Base-by-base conservation (phyloP, 2,113 vertebrate genomes). In the Pontoporia blainvillei region DNA sequence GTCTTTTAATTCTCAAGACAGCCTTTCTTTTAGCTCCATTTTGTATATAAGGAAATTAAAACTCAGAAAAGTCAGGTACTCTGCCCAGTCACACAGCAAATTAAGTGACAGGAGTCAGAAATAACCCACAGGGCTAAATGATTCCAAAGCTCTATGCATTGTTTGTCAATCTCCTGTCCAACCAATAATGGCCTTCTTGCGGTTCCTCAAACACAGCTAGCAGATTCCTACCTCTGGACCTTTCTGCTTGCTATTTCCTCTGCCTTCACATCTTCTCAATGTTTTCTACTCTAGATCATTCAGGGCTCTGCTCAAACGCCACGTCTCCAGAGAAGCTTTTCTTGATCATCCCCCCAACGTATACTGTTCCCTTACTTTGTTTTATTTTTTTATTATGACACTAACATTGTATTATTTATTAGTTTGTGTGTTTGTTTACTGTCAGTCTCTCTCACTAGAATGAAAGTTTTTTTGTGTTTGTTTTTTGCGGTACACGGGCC, bases 251-350 rank as follows among this genome's bases (percentile, higher is more conserved):
- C 25, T 75, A 8, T 41, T 95, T 83, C 73, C 59, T 85, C 82
- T 86, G 59, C 13, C 52, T 57, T 39, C 57, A 69, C 23, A 78
- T 93, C 49, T 76, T 93, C 31, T n/a, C 39, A 62, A 27, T 23
- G 20, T 69, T 93, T 88, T 71, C 78, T 91, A 71, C 49, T 96
- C 89, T 71, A 89, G 54, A 86, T 73, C 66, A 73, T 34, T 76
- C 61, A 72, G 25, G 20, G 71, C 52, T 91, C 66, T 96, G 25
- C 39, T 89, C 39, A 95, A 96, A 91, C 71, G 49, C 27, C 81
- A 72, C 76, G 34, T 81, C 95, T 91, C 95, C 71, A 93, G 39
- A 81, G 44, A 87, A 75, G 75, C 12, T 96, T 90, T 79, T 94
- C 72, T 91, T 91, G 54, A 88, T 93, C 66, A 96, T 39, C 4